Percentiles rank a stretch among this genome's conserved stretches.
Conservation (phyloP, 1,140 invertebrate species). For the Cyrtorhinus lividipennis region DNA sequence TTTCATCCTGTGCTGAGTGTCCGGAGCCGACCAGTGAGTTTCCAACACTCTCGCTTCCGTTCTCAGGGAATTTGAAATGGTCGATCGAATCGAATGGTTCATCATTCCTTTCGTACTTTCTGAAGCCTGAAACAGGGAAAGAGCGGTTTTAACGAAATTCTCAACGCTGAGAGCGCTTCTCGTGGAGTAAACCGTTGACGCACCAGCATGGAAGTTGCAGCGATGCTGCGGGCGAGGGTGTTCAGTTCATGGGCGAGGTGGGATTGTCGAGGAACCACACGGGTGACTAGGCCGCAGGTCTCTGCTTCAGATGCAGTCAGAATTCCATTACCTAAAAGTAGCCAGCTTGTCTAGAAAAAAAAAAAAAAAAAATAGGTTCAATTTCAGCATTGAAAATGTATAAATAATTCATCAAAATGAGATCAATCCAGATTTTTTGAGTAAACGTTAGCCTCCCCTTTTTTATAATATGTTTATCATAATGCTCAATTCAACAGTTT, state of each 20-base stretch:
- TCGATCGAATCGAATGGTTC: constrained; percentile 35
- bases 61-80: constrained; percentile 39
- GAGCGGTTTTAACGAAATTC: constrained; percentile 3
- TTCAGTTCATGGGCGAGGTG: constrained; percentile 15
- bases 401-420: too few species aligned
- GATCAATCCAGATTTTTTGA: too few species aligned
- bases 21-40: constrained; percentile 47
- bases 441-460: too few species aligned
- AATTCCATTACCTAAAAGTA: constrained; percentile 49
- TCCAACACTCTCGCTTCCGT: constrained; percentile 41
- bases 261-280: constrained; percentile 40
- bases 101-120: constrained; percentile 42
- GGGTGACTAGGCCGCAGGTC: constrained; percentile 50
- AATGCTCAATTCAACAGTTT: too few species aligned
- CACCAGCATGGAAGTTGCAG: not conserved
- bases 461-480: too few species aligned
- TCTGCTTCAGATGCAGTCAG: constrained; percentile 55
- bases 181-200: too few species aligned
- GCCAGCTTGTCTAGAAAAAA: constrained; percentile 44
- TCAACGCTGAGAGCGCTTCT: too few species aligned
- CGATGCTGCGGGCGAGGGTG: not conserved
- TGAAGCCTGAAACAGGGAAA: constrained; percentile 37
- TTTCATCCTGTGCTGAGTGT: constrained; percentile 35
- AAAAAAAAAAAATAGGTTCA: too few species aligned
- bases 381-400: too few species aligned